Conservation (phyloP, 2,888 invertebrate genomes). For the Tethea ocularis region DNA sequence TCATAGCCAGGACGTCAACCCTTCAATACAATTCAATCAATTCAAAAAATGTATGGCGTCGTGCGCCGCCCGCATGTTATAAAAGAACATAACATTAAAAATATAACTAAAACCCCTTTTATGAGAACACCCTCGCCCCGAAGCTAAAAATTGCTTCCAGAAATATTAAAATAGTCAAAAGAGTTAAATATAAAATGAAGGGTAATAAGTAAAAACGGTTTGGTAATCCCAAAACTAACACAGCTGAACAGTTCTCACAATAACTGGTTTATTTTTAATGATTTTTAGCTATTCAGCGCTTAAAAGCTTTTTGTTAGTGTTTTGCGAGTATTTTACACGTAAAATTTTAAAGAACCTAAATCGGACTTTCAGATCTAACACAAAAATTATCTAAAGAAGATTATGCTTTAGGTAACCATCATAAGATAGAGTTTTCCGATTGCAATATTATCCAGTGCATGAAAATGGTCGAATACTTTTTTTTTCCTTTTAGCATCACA, state of each 20-base stretch:
- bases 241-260: constrained; percentile 72
- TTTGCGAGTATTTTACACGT: neutral
- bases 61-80: constrained; percentile 64
- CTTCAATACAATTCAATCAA: constrained; percentile 47
- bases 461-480: too few relatives aligned
- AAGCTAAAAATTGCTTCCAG: constrained; percentile 72
- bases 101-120: constrained; percentile 61
- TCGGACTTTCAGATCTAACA: neutral
- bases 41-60: constrained; percentile 57
- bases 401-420: too few relatives aligned
- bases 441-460: too few relatives aligned
- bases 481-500: too few relatives aligned
- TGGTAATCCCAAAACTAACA: constrained; percentile 77
- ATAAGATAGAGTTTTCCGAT: too few relatives aligned
- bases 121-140: constrained; percentile 68
- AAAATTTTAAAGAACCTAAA: neutral
- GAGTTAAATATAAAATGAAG: constrained; percentile 82
- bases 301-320: constrained; percentile 20
- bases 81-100: constrained; percentile 51
- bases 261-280: constrained; percentile 44
- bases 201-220: constrained; percentile 61
- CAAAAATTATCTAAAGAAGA: neutral
- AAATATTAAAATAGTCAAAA: constrained; percentile 83
- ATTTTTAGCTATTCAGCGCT: constrained; percentile 34
- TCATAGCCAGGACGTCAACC: constrained; percentile 27